These are phyloP conservation scores for Agrochola lychnidis DNA, from an alignment of 2,888 invertebrate genomes.

Conservation along the genomic window DNA sequence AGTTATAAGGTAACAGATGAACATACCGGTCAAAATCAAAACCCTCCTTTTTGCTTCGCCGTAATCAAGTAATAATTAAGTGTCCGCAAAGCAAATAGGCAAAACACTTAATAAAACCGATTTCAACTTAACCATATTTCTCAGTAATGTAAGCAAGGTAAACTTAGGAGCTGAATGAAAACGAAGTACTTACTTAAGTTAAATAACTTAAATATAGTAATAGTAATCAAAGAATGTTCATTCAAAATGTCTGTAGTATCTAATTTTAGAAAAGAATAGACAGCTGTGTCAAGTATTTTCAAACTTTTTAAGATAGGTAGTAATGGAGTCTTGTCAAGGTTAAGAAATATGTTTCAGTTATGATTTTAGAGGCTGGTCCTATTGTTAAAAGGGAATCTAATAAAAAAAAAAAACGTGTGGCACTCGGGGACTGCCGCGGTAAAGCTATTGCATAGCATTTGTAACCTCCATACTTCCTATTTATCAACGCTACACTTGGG, in stretches of 20 bases:
- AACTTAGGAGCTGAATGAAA: conserved; percentile 19
- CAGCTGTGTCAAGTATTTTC: not conserved
- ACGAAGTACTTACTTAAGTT: conserved; percentile 18
- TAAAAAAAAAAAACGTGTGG: too few species aligned
- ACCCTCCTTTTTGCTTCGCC: too few species aligned
- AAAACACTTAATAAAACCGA: conserved; percentile 20
- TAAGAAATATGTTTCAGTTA: not conserved
- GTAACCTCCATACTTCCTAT: too few species aligned
- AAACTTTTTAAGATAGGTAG: not conserved
- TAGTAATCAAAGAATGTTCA: not conserved
- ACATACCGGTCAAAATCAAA: too few species aligned
- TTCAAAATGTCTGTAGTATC: not conserved
- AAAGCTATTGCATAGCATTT: too few species aligned
- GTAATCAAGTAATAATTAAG: too few species aligned
- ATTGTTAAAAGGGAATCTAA: not conserved
- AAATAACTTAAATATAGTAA: conserved; percentile 7
- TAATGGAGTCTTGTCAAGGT: not conserved
- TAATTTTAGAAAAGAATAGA: not conserved
- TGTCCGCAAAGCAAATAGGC: not conserved
- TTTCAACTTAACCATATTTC: conserved; percentile 21
- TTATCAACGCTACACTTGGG: too few species aligned
- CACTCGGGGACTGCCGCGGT: too few species aligned
- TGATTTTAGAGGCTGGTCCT: too few species aligned
- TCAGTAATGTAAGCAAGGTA: conserved; percentile 2
- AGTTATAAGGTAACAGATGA: too few species aligned